Base-by-base conservation (phyloP, 2,113 vertebrate genomes). In the Morone chrysops region DNA sequence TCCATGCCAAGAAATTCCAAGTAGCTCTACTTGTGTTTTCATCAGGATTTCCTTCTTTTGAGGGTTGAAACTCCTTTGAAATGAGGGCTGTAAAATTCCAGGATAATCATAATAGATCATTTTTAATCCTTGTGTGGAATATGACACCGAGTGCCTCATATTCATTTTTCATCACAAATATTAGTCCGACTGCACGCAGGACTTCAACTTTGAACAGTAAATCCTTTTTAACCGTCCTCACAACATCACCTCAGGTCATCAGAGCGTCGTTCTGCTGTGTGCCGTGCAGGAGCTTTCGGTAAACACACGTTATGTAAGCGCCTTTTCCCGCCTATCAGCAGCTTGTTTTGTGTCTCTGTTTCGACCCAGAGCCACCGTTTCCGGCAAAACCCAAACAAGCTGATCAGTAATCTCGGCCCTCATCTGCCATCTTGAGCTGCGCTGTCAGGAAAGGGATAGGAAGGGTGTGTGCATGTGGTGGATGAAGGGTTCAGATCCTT, bases 361-460 rank as follows among this genome's bases (percentile, higher is more conserved):
- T 85, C 67, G 1, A 87, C 75, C 57, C 81, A 84, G 87, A 89
- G 80, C 78, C 56, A 43, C 66, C 50, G 18, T 84, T 88, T 88
- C 83, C 75, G 61, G 59, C 54, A 90, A 92, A 90, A 92, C 89
- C 92, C 90, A 94, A 93, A 92, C 90, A 94, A 90, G 78, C 80
- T 87, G 84, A 75, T 75, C 80, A 60, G 87, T 31, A 31, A 31
- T 31, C 31, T 31, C 31, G 1, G 31, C 31, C 31, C 31, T 31
- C 31, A 31, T 31, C 31, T 31, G 31, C 31, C 31, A 31, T 31
- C 31, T 31, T 31, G 31, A 31, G 31, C 31, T 31, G 31, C 3
- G 31, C 31, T 31, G 60, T 82, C 59, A 47, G 69, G 22, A 67
- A 79, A 76, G 54, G 77, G 70, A 51, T 74, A 66, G 78, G 66